These are phyloP conservation scores for Hormiphora californensis DNA, from an alignment of 37 sponge, comb jelly and placozoan species.

Conservation along the genomic window DNA sequence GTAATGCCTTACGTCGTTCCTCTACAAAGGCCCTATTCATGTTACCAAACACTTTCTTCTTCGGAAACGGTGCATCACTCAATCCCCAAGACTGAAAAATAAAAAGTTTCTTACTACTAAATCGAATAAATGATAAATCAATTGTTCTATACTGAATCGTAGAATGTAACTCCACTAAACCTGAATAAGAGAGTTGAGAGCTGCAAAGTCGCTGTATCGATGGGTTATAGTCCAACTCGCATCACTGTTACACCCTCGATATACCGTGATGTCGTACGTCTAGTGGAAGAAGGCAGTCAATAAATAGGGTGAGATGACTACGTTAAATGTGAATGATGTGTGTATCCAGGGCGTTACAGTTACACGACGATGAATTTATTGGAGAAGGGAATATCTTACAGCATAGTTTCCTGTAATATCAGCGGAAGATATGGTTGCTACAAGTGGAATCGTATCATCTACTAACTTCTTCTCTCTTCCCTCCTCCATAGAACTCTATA, in stretches of 20 bases:
- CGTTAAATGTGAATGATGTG: too few relatives aligned
- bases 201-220: constrained; percentile 34
- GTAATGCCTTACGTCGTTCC: background rate
- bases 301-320: background rate
- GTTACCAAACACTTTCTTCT: constrained; percentile 21
- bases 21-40: constrained; percentile 8
- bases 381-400: background rate
- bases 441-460: background rate
- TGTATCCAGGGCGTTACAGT: too few relatives aligned
- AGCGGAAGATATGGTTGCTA: background rate
- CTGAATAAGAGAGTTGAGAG: constrained; percentile 3
- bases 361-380: too few relatives aligned
- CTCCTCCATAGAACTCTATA: too few relatives aligned
- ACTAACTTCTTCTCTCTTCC: too few relatives aligned
- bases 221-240: background rate
- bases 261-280: background rate
- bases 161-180: background rate
- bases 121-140: too few relatives aligned
- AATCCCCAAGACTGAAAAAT: constrained; percentile 9
- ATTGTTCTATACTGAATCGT: background rate
- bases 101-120: too few relatives aligned
- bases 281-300: background rate
- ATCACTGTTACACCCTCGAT: background rate
- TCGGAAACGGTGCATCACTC: background rate
- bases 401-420: background rate